These are phyloP conservation scores for Microtus ochrogaster DNA, from an alignment of 2,113 vertebrate genomes.

Conservation along the genomic window DNA sequence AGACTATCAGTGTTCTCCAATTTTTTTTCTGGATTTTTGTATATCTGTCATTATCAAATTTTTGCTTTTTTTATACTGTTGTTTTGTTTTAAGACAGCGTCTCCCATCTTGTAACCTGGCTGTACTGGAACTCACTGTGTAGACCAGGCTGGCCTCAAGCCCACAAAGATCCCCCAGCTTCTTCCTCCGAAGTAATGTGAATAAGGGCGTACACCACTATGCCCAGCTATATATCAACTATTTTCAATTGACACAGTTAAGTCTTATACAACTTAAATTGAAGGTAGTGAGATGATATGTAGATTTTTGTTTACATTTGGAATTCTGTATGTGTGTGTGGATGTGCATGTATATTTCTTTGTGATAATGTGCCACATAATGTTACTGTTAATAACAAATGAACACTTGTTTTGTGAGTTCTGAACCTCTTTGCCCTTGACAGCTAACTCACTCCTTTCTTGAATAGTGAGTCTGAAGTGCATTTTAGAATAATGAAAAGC, in stretches of 20 bases:
- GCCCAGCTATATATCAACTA: neutral
- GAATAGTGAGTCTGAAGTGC: neutral
- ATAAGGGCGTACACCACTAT: neutral
- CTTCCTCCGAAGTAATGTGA: neutral
- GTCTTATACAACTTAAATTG: neutral
- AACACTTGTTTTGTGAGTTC: constrained; percentile 20
- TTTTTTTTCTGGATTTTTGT: neutral
- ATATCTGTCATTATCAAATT: neutral
- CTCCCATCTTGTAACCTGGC: neutral
- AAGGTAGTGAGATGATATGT: neutral
- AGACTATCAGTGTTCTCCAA: neutral
- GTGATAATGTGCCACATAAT: neutral
- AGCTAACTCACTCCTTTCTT: constrained; percentile 34
- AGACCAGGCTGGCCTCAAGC: neutral
- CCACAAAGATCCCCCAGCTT: neutral
- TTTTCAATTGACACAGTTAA: neutral
- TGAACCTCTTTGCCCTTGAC: constrained; percentile 39
- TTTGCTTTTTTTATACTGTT: neutral
- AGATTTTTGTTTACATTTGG: neutral
- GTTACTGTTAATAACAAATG: neutral
- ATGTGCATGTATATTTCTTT: neutral
- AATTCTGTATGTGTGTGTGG: neutral
- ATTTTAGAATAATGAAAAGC: constrained; percentile 61
- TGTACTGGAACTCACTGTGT: neutral
- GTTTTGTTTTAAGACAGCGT: neutral